Base-by-base conservation (phyloP, 2,888 invertebrate species). In the Ormyrus rosae region DNA sequence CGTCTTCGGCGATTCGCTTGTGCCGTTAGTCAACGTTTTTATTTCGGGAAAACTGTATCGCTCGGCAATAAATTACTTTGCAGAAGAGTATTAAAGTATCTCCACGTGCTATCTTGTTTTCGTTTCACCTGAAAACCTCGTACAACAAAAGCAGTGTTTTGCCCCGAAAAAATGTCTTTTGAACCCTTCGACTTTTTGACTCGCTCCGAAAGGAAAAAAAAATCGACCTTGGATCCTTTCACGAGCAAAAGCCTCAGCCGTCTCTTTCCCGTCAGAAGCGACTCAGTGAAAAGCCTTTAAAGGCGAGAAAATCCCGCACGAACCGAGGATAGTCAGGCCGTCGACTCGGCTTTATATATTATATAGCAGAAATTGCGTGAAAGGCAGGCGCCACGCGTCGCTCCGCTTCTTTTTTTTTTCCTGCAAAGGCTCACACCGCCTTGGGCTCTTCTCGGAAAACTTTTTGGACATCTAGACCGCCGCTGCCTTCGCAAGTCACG, bases 341-440 rank as follows among this genome's bases (percentile, higher is more conserved):
- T 34, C 50, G 6, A 51, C 11, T 48, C 9, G 65, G 9, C 50
- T 53, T 55, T 64, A 65, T 72, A 70, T 80, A 70, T 80, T 13
- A n/a, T 34, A 34, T 50, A 7, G 50, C 65, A 45, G 68, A 67
- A 80, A 74, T 74, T 70, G 45, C 70, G 74, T 80, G 68, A 80
- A 75, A 74, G 74, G 70, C 60, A 34, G 51, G 61, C 71, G 65
- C 71, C 78, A 71, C 71, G 61, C 67, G 67, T 67, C 51, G 65
- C 70, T 4, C 53, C 8, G 19, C 13, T 8, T 19, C 4, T 34
- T 34, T 34, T 19, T 19, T 2, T 2, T 34, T 2, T 34, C 34
- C 34, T 34, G 5, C 7, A 5, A 8, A 53, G 48, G 55, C 53
- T 8, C 13, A 13, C 34, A 3, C 1, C 11, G 56, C 11, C 9